These are phyloP conservation scores for Rhingia rostrata DNA, from an alignment of 2,888 invertebrate species.

Conservation along the genomic window DNA sequence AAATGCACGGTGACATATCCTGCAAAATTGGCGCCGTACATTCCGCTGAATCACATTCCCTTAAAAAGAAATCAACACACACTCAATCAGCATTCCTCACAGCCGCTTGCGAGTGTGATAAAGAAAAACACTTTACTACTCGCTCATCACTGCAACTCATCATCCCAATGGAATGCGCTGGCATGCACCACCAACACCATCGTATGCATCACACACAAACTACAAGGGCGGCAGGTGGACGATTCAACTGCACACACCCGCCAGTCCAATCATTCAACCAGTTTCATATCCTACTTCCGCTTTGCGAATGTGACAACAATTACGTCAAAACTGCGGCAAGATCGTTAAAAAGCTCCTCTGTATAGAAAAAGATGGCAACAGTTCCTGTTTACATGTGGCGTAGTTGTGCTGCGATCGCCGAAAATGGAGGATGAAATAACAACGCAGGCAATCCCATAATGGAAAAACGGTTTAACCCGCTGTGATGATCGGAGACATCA, in stretches of 20 bases:
- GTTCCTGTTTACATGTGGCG: constrained; percentile 19
- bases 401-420: constrained; percentile 10
- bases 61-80: constrained; percentile 45
- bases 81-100: constrained; percentile 31
- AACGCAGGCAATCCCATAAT: no score
- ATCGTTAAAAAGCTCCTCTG: constrained; percentile 65
- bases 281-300: constrained; percentile 69
- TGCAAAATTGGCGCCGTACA: constrained; percentile 43
- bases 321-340: constrained; percentile 30
- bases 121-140: constrained; percentile 45
- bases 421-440: constrained; percentile 19
- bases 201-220: constrained; percentile 25
- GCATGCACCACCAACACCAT: constrained; percentile 58
- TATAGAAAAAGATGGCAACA: constrained; percentile 12
- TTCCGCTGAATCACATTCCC: constrained; percentile 57
- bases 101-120: constrained; percentile 1
- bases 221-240: constrained; percentile 67
- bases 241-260: constrained; percentile 63
- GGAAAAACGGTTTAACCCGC: no score
- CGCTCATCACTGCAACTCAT: constrained; percentile 44
- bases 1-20: constrained; percentile 33
- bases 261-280: constrained; percentile 57
- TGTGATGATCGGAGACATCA: no score
- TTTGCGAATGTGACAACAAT: constrained; percentile 42
- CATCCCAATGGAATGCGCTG: constrained; percentile 67